phyloP scores from a whole-genome alignment of 2,113 vertebrate genomes.

The Piaya cayana region DNA sequence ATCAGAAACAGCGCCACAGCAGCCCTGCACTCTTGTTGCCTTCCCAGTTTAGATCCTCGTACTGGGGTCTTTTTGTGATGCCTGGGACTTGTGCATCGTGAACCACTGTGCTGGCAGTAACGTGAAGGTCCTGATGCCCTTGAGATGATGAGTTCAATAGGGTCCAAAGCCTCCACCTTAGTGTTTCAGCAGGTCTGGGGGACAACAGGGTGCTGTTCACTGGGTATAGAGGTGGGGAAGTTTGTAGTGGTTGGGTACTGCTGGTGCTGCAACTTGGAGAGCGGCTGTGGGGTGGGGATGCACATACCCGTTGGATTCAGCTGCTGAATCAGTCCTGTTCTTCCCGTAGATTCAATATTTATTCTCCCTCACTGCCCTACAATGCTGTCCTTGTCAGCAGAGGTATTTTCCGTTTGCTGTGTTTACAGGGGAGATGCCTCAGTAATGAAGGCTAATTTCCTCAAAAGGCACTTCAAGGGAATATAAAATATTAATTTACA shows the following conservation, averaged over 20 bases:
- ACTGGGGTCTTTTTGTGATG: accelerated
- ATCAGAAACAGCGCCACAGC: accelerated
- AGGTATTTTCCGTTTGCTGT: conserved; percentile 3
- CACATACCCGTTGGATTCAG: background rate
- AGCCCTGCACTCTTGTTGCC: accelerated
- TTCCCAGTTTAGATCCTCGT: accelerated
- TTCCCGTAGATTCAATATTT: background rate
- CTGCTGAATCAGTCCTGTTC: background rate
- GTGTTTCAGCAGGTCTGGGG: accelerated
- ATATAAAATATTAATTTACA: conserved; percentile 31
- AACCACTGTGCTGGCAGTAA: accelerated
- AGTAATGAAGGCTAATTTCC: conserved; percentile 54
- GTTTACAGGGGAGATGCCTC: conserved; percentile 30
- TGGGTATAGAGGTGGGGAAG: accelerated
- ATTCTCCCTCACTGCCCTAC: background rate
- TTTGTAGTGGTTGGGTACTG: accelerated
- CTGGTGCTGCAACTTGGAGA: background rate
- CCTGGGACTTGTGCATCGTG: accelerated
- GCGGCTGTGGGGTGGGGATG: background rate
- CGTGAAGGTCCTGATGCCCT: accelerated
- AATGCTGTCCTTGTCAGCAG: conserved; percentile 16
- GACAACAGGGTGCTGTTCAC: background rate
- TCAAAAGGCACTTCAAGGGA: conserved; percentile 48
- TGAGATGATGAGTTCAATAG: background rate
- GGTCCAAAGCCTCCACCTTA: background rate